These are phyloP conservation scores for Tetanocera ferruginea DNA, from an alignment of 2,888 invertebrate species.

Conservation along the genomic window DNA sequence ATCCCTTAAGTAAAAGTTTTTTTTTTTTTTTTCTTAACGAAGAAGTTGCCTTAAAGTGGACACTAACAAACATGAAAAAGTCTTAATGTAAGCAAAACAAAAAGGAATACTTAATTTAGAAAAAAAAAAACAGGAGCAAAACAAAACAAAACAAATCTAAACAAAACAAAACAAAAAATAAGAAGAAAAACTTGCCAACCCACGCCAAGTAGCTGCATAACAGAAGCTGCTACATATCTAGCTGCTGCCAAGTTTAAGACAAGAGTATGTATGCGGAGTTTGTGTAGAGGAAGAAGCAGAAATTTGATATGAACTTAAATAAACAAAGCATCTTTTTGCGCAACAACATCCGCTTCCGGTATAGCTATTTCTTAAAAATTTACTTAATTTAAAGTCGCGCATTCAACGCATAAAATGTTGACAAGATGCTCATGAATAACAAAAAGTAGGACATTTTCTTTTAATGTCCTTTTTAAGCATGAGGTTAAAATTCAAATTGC, in stretches of 20 bases:
- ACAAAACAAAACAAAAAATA: neutral
- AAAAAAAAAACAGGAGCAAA: too few relatives aligned
- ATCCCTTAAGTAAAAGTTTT: too few relatives aligned
- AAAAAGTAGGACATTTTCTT: neutral
- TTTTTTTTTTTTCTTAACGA: too few relatives aligned
- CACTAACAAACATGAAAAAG: too few relatives aligned
- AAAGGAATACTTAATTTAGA: neutral
- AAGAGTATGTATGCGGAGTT: too few relatives aligned
- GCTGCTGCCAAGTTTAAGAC: too few relatives aligned
- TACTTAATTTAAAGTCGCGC: conserved; percentile 12
- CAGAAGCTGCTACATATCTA: too few relatives aligned
- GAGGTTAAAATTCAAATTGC: conserved; percentile 4
- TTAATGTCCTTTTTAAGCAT: conserved; percentile 11
- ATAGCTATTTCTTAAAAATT: neutral
- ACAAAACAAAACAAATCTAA: too few relatives aligned
- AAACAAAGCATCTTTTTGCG: conserved; percentile 3
- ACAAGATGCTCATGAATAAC: neutral
- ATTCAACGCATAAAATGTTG: neutral
- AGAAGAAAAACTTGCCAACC: too few relatives aligned
- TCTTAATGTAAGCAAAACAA: neutral
- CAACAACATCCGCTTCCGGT: neutral
- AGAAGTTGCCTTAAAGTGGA: too few relatives aligned
- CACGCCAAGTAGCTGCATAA: too few relatives aligned
- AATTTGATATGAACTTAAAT: neutral
- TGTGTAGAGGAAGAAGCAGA: too few relatives aligned